These are phyloP conservation scores for Oncorhynchus clarkii DNA, from an alignment of 2,113 vertebrate species.

Conservation along the genomic window DNA sequence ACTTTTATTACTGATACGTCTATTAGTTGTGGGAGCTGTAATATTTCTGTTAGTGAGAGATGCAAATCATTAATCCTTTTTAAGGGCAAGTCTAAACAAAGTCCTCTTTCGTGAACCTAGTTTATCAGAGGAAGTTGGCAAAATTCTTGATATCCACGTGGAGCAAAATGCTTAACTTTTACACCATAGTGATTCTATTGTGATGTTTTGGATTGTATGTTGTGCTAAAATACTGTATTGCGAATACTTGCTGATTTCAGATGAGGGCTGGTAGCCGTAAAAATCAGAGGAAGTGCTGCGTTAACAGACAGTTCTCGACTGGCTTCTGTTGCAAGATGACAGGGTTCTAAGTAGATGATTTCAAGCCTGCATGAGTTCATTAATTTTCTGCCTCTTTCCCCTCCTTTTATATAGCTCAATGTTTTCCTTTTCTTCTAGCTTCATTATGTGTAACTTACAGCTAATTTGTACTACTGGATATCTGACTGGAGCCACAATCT, in stretches of 20 bases:
- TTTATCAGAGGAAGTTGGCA: slow-evolving; percentile 73
- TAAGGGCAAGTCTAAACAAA: slow-evolving; percentile 68
- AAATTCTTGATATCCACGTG: slow-evolving; percentile 73
- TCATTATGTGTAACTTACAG: slow-evolving; percentile 99
- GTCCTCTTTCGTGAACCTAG: slow-evolving; percentile 69
- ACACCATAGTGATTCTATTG: slow-evolving; percentile 78
- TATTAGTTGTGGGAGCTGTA: slow-evolving; percentile 75
- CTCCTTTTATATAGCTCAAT: slow-evolving; percentile 73
- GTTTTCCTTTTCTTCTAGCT: slow-evolving; percentile 84
- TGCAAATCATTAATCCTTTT: slow-evolving; percentile 70
- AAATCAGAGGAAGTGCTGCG: slow-evolving; percentile 55
- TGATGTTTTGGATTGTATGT: slow-evolving; percentile 88
- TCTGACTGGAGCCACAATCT: slow-evolving; percentile 99
- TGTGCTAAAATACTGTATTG: slow-evolving; percentile 84
- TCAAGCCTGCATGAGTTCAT: slow-evolving; percentile 81
- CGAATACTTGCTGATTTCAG: slow-evolving; percentile 76
- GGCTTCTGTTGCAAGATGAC: slow-evolving; percentile 56
- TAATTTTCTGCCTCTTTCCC: slow-evolving; percentile 76
- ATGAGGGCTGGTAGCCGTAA: slow-evolving; percentile 75
- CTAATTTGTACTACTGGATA: slow-evolving; percentile 99
- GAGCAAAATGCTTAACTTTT: slow-evolving; percentile 71
- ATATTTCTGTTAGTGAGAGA: slow-evolving; percentile 78
- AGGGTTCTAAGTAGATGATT: slow-evolving; percentile 63
- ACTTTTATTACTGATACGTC: slow-evolving; percentile 84
- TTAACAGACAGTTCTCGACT: slow-evolving; percentile 80